Conservation (phyloP, 2,113 vertebrate species). For the Leptosomus discolor region DNA sequence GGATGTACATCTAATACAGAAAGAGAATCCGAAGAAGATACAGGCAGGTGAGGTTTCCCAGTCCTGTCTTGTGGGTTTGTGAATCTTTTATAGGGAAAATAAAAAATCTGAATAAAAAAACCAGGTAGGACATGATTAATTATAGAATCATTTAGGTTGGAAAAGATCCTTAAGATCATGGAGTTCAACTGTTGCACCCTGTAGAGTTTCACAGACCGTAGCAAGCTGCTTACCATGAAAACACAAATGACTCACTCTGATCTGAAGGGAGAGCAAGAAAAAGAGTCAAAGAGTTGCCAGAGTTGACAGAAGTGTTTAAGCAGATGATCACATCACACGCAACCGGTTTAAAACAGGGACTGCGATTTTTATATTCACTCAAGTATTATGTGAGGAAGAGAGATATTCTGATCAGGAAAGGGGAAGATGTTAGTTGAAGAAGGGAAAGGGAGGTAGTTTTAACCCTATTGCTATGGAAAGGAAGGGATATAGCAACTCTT, state of each 20-base stretch:
- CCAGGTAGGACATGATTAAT: background rate
- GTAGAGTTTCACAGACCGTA: background rate
- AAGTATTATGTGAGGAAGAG: background rate
- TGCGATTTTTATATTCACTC: background rate
- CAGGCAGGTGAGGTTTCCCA: background rate
- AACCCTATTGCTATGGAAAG: background rate
- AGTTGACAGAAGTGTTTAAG: background rate
- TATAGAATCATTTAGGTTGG: background rate
- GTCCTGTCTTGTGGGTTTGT: background rate
- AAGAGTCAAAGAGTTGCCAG: background rate
- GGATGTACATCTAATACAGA: background rate
- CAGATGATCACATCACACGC: background rate
- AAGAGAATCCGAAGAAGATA: background rate
- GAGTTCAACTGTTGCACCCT: background rate
- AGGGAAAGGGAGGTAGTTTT: background rate
- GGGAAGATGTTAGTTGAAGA: background rate
- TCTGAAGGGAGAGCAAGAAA: background rate
- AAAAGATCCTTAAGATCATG: background rate
- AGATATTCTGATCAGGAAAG: background rate
- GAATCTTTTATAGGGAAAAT: background rate
- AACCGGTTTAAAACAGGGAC: background rate
- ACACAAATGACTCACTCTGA: background rate
- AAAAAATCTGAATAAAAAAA: background rate
- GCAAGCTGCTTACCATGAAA: background rate
- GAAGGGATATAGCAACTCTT: background rate